Percentiles rank a stretch among this genome's conserved stretches.
phyloP scores from a whole-genome alignment of 53 echinoderm and acorn worm species.

The Crossaster papposus region DNA sequence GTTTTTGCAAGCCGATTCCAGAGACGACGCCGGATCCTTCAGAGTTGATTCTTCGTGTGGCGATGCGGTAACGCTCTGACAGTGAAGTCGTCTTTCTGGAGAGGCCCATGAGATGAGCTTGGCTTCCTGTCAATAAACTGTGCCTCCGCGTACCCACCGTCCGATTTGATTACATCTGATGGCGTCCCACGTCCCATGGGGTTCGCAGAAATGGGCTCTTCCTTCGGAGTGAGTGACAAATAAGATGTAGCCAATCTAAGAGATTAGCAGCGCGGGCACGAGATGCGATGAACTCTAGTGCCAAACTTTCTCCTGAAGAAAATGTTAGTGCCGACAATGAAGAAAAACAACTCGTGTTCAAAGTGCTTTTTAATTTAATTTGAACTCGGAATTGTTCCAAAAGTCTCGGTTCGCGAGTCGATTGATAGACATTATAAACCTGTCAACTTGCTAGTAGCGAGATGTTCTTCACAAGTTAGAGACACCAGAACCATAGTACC shows the following conservation, averaged over 20 bases:
- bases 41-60: neutral
- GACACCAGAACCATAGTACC: neutral
- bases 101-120: neutral
- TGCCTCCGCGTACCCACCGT: neutral
- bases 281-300: neutral
- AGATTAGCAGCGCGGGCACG: neutral
- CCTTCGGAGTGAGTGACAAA: neutral
- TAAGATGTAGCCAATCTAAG: neutral
- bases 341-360: neutral
- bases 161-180: conserved; percentile 7
- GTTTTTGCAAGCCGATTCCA: neutral
- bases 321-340: neutral
- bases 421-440: neutral
- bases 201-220: neutral
- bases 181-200: neutral
- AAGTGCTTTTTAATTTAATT: neutral
- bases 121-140: neutral
- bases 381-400: too few relatives aligned
- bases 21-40: neutral
- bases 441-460: neutral
- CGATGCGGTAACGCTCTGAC: neutral
- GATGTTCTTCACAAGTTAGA: neutral
- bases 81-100: neutral
- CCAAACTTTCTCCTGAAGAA: neutral
- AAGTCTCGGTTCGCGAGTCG: neutral